These are phyloP conservation scores for Zosterops japonicus DNA, from an alignment of 2,113 vertebrate species.

Conservation along the genomic window DNA sequence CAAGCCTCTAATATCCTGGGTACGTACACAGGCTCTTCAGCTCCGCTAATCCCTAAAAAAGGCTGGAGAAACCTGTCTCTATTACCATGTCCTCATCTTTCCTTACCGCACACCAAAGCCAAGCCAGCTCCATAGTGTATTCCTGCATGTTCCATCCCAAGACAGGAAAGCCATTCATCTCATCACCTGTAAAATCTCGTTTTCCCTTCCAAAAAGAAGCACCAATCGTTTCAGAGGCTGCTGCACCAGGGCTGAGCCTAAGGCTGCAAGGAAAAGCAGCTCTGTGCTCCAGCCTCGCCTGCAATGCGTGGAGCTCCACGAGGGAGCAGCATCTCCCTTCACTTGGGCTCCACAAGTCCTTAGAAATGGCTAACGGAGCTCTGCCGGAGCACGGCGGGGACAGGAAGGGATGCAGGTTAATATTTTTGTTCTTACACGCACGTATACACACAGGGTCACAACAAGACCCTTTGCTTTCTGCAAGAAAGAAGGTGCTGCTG, in stretches of 20 bases:
- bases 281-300: not conserved
- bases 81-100: not conserved
- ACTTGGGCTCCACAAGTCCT: not conserved
- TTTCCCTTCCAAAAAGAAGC: not conserved
- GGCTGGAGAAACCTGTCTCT: not conserved
- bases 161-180: not conserved
- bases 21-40: not conserved
- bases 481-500: not conserved
- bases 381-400: not conserved
- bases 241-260: not conserved
- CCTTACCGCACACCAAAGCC: not conserved
- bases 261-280: not conserved
- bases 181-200: not conserved
- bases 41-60: not conserved
- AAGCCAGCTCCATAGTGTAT: not conserved
- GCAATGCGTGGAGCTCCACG: not conserved
- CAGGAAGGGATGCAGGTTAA: not conserved
- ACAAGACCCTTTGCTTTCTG: not conserved
- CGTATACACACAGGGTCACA: not conserved
- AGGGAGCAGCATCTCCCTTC: conserved; percentile 59
- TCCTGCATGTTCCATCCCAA: not conserved
- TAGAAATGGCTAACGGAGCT: conserved; percentile 6
- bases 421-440: not conserved
- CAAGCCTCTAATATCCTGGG: not conserved
- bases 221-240: not conserved